Base-by-base conservation (phyloP, 1,140 invertebrate species). In the Oreohelix idahoensis region DNA sequence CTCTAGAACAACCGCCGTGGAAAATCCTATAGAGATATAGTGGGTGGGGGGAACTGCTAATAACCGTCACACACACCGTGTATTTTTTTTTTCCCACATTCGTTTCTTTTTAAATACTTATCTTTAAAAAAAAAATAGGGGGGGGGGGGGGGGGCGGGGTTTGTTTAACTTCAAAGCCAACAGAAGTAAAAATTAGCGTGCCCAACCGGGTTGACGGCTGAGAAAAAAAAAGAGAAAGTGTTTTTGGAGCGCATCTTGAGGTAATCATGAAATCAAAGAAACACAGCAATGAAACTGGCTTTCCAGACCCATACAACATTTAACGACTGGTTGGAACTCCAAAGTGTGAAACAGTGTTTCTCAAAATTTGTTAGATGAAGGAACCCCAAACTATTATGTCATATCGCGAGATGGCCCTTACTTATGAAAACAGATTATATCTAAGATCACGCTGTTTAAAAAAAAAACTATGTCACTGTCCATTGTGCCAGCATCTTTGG, bases 191-290 rank as follows among this genome's bases (percentile, higher is more conserved):
- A 73, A 73, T 17, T 0, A 17, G 63, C 63, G 20, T 8, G 63
- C n/a, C 63, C 63, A 66, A 66, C 63, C 63, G 63, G 20, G 63
- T n/a, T n/a, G n/a, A n/a, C n/a, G n/a, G n/a, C n/a, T n/a, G 63
- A 10, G 4, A 42, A 45, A 73, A 39, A 26, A 26, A 10, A n/a
- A 38, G 38, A 73, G 23, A 26, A 73, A 73, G 20, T 36, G 2
- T 36, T 39, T 73, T 66, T 45, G 71, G 36, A 45, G 23, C 36
- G 36, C 36, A 42, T 73, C 36, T 73, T 1, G 36, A 23, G 71
- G 71, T 73, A 73, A 73, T 73, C 39, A 73, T 73, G 75, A 53
- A 51, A 77, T 77, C 75, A 77, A 77, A 77, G 42, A 77, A 32
- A 13, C 49, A 13, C 1, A 20, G 42, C 42, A 36, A 29, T 77